Conservation (phyloP, 1,140 invertebrate genomes). For the Tribolium madens region DNA sequence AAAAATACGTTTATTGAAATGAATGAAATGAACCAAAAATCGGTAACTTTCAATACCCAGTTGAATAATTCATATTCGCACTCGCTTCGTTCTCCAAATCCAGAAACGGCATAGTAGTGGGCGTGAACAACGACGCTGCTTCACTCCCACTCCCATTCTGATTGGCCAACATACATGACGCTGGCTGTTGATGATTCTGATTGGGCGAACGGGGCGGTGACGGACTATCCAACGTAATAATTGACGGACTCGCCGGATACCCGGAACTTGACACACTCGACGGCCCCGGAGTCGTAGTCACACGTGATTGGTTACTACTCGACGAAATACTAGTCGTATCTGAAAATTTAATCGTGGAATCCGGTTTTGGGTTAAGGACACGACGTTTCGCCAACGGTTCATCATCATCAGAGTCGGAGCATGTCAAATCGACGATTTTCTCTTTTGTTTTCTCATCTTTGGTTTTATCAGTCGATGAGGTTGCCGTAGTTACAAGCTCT, state of each 20-base stretch:
- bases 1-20: conserved; percentile 25
- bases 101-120: conserved; percentile 54
- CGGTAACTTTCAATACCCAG: not conserved
- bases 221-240: conserved; percentile 72
- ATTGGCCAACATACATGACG: conserved; percentile 55
- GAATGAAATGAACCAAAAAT: not conserved
- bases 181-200: conserved; percentile 6
- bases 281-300: conserved; percentile 65
- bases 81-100: conserved; percentile 57
- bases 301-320: conserved; percentile 61
- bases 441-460: conserved; percentile 53
- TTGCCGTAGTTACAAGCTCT: conserved; percentile 56
- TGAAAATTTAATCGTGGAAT: conserved; percentile 63
- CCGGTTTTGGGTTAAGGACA: conserved; percentile 62
- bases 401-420: conserved; percentile 65
- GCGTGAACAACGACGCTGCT: conserved; percentile 7
- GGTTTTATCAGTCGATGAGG: conserved; percentile 51
- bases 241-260: conserved; percentile 67
- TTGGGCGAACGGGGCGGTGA: conserved; percentile 67
- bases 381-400: conserved; percentile 63
- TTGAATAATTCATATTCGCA: conserved; percentile 32
- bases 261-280: conserved; percentile 70
- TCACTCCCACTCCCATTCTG: conserved; percentile 44
- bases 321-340: conserved; percentile 60
- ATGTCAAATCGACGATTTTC: conserved; percentile 63